Conservation (phyloP, 2,113 vertebrate species). For the Ceyx cyanopectus region DNA sequence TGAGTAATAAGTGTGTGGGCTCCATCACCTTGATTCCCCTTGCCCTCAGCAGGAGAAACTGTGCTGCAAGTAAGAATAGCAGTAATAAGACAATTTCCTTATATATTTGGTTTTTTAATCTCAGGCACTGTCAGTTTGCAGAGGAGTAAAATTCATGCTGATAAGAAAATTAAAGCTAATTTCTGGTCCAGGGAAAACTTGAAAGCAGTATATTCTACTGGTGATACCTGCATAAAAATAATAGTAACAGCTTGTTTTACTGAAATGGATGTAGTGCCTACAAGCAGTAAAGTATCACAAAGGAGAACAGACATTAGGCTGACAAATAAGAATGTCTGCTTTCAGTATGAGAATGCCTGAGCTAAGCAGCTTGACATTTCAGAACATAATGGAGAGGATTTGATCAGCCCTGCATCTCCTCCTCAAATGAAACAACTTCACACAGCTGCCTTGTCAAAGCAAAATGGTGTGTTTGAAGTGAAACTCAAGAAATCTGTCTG, state of each 20-base stretch:
- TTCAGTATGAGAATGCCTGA: not conserved
- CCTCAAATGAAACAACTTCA: not conserved
- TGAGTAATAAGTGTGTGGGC: conserved; percentile 3
- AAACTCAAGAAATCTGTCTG: not conserved
- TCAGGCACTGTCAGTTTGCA: not conserved
- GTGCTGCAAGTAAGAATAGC: conserved; percentile 12
- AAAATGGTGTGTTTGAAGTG: not conserved
- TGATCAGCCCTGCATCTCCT: not conserved
- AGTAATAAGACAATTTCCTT: not conserved
- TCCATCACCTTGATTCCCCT: conserved; percentile 31
- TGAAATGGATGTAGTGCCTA: not conserved
- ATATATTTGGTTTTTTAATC: not conserved
- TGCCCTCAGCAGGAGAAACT: conserved; percentile 20
- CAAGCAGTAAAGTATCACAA: not conserved
- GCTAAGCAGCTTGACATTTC: not conserved
- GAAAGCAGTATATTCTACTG: not conserved
- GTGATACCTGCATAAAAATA: not conserved
- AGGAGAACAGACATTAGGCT: not conserved
- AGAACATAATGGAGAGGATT: not conserved
- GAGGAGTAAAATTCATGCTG: not conserved
- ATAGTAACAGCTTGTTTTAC: not conserved
- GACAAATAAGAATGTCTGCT: not conserved
- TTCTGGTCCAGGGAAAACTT: not conserved
- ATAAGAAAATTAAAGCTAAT: not conserved
- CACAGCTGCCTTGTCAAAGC: not conserved